phyloP scores from a whole-genome alignment of 2,797 vertebrate species.

The Danio tinwini region DNA sequence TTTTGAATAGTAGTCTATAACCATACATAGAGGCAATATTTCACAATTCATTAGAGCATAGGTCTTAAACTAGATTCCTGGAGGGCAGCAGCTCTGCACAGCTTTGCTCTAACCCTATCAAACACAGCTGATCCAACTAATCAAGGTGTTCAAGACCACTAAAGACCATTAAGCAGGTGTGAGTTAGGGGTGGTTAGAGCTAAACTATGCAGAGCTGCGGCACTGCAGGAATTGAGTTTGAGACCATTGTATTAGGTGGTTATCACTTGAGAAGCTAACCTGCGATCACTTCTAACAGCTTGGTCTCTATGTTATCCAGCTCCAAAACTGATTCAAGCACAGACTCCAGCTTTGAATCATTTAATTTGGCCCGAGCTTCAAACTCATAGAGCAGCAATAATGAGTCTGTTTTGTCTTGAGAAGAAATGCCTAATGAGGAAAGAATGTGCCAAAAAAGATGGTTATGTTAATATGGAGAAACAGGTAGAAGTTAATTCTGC shows the following conservation, averaged over 20 bases:
- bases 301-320: slow-evolving; percentile 81
- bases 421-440: slow-evolving; percentile 76
- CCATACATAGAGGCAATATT: background rate
- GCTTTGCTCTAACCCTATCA: too few species aligned
- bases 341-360: slow-evolving; percentile 80
- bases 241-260: background rate
- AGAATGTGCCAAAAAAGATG: background rate
- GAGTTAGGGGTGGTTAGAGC: too few species aligned
- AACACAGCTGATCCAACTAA: too few species aligned
- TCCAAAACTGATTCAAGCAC: slow-evolving; percentile 87
- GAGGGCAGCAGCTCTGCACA: too few species aligned
- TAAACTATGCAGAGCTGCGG: too few species aligned
- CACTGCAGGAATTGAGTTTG: too few species aligned
- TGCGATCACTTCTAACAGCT: slow-evolving; percentile 88
- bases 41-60: too few species aligned
- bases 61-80: too few species aligned
- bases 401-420: slow-evolving; percentile 82
- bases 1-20: background rate
- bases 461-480: background rate
- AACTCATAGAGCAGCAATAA: slow-evolving; percentile 92
- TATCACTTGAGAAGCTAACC: slow-evolving; percentile 66
- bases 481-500: background rate
- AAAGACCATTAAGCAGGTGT: too few species aligned
- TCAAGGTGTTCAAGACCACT: too few species aligned
- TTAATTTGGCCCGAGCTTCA: slow-evolving; percentile 88